Conservation (phyloP, 2,888 invertebrate species). For the Pollenia amentaria region DNA sequence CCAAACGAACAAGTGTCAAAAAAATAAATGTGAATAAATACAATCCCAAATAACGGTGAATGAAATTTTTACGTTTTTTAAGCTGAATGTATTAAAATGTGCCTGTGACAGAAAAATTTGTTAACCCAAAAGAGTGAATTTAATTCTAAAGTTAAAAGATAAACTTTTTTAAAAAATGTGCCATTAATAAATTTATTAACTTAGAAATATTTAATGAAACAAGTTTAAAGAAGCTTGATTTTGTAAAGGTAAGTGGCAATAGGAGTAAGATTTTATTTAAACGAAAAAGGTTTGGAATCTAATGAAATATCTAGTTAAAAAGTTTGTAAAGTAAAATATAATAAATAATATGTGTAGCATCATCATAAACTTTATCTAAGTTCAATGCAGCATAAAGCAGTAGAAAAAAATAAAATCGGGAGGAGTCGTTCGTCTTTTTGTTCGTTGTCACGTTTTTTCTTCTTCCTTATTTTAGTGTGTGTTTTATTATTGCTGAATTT, state of each 20-base stretch:
- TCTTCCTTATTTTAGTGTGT: conserved; percentile 66
- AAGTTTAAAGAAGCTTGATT: not conserved
- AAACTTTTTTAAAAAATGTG: conserved; percentile 77
- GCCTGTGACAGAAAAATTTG: conserved; percentile 52
- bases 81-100: conserved; percentile 60
- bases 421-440: conserved; percentile 76
- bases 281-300: not conserved
- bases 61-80: conserved; percentile 72
- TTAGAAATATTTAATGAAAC: conserved; percentile 10
- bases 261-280: not conserved
- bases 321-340: conserved; percentile 27
- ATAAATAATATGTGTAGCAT: conserved; percentile 49
- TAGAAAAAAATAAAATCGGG: conserved; percentile 70
- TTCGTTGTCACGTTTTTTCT: conserved; percentile 74
- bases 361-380: conserved; percentile 34
- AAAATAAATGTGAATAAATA: conserved; percentile 44
- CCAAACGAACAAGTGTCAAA: conserved; percentile 77
- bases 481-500: conserved; percentile 75
- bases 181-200: conserved; percentile 66
- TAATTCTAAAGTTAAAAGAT: conserved; percentile 16
- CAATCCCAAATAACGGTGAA: conserved; percentile 68
- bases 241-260: conserved; percentile 42
- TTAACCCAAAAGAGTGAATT: conserved; percentile 36
- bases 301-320: not conserved
- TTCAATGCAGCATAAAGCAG: conserved; percentile 58